Conservation (phyloP, 2,888 invertebrate genomes). For the Acholoe squamosa region DNA sequence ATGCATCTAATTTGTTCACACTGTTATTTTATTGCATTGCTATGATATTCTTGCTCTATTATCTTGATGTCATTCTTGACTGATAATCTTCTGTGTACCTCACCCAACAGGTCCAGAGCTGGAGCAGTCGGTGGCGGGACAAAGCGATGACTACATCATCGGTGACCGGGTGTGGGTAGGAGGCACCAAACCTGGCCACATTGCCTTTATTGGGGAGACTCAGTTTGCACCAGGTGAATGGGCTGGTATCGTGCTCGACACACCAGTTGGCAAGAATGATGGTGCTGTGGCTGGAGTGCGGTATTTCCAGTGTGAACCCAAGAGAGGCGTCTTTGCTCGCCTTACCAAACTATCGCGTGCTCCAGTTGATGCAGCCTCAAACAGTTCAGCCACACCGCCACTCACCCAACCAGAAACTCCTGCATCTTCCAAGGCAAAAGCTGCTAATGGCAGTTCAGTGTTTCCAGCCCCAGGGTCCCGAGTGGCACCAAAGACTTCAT, state of each 20-base stretch:
- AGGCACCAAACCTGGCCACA: slow-evolving; percentile 82
- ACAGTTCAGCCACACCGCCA: slow-evolving; percentile 47
- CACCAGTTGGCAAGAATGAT: slow-evolving; percentile 83
- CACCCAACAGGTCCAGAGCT: slow-evolving; percentile 74
- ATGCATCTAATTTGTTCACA: not conserved
- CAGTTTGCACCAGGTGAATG: slow-evolving; percentile 83
- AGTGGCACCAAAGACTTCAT: not conserved
- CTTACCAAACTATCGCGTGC: slow-evolving; percentile 88
- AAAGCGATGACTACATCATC: slow-evolving; percentile 97
- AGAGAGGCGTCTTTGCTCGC: slow-evolving; percentile 82
- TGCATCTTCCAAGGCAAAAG: not conserved
- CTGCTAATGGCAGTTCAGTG: slow-evolving; percentile 44
- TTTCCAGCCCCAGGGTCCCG: slow-evolving; percentile 13
- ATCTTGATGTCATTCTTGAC: not conserved
- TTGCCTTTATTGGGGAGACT: slow-evolving; percentile 83
- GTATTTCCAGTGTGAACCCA: slow-evolving; percentile 83
- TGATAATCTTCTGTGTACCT: not conserved
- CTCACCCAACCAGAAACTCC: not conserved
- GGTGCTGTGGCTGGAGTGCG: slow-evolving; percentile 82
- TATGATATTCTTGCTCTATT: not conserved
- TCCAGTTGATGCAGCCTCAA: slow-evolving; percentile 5
- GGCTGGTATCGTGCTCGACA: slow-evolving; percentile 83
- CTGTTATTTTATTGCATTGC: not conserved
- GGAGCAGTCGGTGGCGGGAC: slow-evolving; percentile 67
- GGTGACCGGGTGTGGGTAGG: slow-evolving; percentile 93